Percentiles rank a stretch among this genome's conserved stretches.
Evolutionary conservation across 1,140 invertebrate genomes (phyloP).

Genomic region (Portunus trituberculatus): DNA sequence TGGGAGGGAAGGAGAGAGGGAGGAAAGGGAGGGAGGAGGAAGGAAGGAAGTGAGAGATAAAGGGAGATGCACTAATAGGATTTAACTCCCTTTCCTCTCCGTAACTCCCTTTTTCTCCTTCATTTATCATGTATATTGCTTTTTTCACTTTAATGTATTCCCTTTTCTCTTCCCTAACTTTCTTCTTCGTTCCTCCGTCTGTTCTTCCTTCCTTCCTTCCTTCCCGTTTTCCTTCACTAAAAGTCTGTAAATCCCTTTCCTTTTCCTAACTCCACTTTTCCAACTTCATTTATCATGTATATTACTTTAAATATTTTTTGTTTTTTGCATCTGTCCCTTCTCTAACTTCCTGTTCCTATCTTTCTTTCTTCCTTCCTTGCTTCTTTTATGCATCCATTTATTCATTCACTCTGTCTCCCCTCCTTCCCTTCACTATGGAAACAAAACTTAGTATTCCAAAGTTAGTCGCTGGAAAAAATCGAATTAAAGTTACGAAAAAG

Average conservation of each 20-base stretch:
- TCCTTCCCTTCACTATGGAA: not conserved
- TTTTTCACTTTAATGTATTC: no score
- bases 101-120: not conserved
- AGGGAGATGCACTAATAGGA: constrained; percentile 21
- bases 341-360: not conserved
- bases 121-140: no score
- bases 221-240: not conserved
- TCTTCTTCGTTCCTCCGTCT: not conserved
- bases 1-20: not conserved
- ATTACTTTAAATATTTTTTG: no score
- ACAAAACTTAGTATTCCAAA: not conserved
- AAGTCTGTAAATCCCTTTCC: not conserved
- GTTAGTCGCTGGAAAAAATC: not conserved
- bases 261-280: not conserved
- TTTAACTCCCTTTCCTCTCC: not conserved
- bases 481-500: constrained; percentile 24
- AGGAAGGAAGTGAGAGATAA: not conserved
- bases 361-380: not conserved
- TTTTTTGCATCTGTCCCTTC: no score
- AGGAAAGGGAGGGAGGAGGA: not conserved
- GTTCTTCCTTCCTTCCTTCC: not conserved
- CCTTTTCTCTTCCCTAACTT: not conserved
- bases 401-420: not conserved
- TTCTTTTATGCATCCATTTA: not conserved
- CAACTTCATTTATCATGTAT: not conserved